Conservation (phyloP, 2,113 vertebrate genomes). For the Dasyornis broadbenti region DNA sequence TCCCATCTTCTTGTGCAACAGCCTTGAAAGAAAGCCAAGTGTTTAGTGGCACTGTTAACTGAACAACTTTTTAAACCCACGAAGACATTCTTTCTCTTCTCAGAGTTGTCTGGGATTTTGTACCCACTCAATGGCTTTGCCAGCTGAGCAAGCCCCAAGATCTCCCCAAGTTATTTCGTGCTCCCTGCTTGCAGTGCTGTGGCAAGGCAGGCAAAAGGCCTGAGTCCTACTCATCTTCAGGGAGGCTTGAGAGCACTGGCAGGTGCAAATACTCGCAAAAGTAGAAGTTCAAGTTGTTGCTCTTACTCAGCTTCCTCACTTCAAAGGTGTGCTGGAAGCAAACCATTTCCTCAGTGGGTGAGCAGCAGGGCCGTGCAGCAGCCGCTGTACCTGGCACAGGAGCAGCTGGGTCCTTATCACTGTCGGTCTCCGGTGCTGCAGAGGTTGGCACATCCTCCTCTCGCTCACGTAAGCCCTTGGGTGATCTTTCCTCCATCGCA, state of each 20-base stretch:
- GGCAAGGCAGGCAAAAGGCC: neutral
- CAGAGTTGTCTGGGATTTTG: neutral
- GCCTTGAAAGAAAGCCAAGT: neutral
- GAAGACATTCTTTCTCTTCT: neutral
- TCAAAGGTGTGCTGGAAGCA: neutral
- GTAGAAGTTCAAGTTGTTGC: neutral
- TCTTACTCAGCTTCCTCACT: neutral
- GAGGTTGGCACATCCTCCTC: neutral
- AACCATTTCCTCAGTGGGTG: accelerated
- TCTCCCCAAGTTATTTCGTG: accelerated
- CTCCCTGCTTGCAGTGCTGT: neutral
- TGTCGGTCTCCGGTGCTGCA: neutral
- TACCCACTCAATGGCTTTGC: neutral
- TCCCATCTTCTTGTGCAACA: neutral
- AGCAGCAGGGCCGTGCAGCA: neutral
- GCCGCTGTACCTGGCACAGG: neutral
- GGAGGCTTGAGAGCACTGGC: neutral
- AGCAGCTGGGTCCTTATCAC: neutral
- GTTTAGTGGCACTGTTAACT: neutral
- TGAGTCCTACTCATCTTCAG: neutral
- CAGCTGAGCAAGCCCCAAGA: neutral
- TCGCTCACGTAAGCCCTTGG: neutral
- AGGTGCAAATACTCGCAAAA: neutral
- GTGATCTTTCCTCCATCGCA: neutral
- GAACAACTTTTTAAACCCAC: neutral